Evolutionary conservation across 1,140 invertebrate species (phyloP).

Genomic region (Meteorus sp.): DNA sequence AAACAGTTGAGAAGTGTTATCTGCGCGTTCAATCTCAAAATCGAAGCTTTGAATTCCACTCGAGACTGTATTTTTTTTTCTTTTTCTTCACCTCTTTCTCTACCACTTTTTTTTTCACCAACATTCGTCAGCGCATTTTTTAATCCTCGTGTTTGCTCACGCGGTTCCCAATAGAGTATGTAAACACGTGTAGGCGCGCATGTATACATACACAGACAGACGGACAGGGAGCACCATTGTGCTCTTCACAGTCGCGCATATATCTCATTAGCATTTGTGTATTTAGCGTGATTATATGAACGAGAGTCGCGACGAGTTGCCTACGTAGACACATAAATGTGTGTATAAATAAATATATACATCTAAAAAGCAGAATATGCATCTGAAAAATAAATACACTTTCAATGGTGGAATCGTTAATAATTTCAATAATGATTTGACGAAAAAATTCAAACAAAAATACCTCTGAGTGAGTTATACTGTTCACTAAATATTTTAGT

Average conservation of each 20-base stretch:
- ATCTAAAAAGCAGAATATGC: no score
- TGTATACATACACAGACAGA: no score
- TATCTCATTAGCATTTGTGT: slow-evolving; percentile 24
- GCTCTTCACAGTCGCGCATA: background rate
- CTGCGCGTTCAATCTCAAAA: slow-evolving; percentile 8
- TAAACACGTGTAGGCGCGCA: slow-evolving; percentile 12
- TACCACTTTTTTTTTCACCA: background rate
- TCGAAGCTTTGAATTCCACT: background rate
- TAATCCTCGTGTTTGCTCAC: slow-evolving; percentile 10
- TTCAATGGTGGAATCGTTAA: no score
- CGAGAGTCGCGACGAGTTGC: no score
- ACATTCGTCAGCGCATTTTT: slow-evolving; percentile 17
- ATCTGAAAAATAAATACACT: no score
- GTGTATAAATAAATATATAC: no score
- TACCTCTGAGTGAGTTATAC: no score
- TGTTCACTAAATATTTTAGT: no score
- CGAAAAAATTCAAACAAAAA: no score
- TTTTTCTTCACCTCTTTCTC: background rate
- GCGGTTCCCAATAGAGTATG: slow-evolving; percentile 9
- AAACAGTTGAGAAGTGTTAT: slow-evolving; percentile 4
- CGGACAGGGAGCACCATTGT: slow-evolving; percentile 12
- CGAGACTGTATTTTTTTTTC: background rate
- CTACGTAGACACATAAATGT: no score
- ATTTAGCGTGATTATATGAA: slow-evolving; percentile 24
- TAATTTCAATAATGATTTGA: no score